Evolutionary conservation across 1,140 invertebrate species (phyloP).

Genomic region (Megalonaias nervosa): DNA sequence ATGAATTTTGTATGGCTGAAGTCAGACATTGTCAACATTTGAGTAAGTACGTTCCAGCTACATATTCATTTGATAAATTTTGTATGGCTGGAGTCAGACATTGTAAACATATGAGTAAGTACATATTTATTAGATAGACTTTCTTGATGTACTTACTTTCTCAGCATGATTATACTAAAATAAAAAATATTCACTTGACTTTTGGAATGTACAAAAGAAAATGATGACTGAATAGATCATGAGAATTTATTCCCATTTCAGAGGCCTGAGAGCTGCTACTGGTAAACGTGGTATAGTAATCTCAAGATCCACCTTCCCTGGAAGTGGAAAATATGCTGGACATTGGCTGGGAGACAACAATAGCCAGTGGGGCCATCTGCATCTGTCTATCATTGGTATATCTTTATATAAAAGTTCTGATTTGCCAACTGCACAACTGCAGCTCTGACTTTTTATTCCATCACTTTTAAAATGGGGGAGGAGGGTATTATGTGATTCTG

Average conservation of each 20-base stretch:
- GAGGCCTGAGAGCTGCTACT: conserved; percentile 61
- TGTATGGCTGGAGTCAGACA: conserved; percentile 69
- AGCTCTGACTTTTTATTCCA: too few relatives aligned
- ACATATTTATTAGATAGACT: too few relatives aligned
- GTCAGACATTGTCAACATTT: background rate
- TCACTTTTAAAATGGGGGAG: too few relatives aligned
- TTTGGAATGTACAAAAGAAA: too few relatives aligned
- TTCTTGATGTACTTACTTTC: too few relatives aligned
- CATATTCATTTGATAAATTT: too few relatives aligned
- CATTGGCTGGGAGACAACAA: conserved; percentile 86
- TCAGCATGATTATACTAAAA: too few relatives aligned
- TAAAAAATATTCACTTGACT: too few relatives aligned
- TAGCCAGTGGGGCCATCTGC: conserved; percentile 54
- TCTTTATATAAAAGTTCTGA: background rate
- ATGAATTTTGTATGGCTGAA: too few relatives aligned
- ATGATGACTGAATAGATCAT: background rate
- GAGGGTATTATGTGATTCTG: too few relatives aligned
- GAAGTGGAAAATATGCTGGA: conserved; percentile 84
- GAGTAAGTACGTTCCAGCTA: too few relatives aligned
- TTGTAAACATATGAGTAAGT: conserved; percentile 56
- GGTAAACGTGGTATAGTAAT: conserved; percentile 84
- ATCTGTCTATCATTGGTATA: conserved; percentile 60
- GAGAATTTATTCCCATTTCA: conserved; percentile 12
- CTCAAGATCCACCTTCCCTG: conserved; percentile 86
- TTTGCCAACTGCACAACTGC: too few relatives aligned